These are phyloP conservation scores for Trichogramma pretiosum DNA, from an alignment of 1,140 invertebrate genomes.

Conservation along the genomic window DNA sequence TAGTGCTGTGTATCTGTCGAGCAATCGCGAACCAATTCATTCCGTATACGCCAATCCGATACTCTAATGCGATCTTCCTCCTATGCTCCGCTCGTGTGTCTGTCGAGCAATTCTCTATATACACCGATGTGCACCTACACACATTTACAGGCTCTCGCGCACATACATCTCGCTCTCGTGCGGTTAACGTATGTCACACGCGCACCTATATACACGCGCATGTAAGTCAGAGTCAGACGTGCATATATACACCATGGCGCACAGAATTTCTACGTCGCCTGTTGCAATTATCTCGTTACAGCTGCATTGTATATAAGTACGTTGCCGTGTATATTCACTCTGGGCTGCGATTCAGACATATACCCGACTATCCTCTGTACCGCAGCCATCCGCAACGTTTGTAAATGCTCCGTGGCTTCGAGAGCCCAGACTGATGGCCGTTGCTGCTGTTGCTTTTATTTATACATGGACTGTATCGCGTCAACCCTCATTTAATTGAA, in stretches of 20 bases:
- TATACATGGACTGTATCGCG: too few species aligned
- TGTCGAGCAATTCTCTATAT: not conserved
- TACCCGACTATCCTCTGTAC: not conserved
- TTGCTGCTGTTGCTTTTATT: too few species aligned
- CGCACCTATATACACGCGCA: not conserved
- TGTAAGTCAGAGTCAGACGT: not conserved
- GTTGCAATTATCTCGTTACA: slow-evolving; percentile 37
- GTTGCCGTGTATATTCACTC: not conserved
- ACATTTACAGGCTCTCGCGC: not conserved
- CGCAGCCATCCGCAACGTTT: too few species aligned
- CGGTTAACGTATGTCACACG: not conserved
- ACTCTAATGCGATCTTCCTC: slow-evolving; percentile 18
- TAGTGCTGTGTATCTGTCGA: slow-evolving; percentile 17
- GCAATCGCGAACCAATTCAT: slow-evolving; percentile 18
- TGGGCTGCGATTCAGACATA: not conserved
- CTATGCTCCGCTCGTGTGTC: not conserved
- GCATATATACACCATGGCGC: not conserved
- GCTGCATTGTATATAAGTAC: slow-evolving; percentile 23
- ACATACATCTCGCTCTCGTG: not conserved
- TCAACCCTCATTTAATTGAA: too few species aligned
- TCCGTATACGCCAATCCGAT: slow-evolving; percentile 16
- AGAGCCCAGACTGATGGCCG: too few species aligned
- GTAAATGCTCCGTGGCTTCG: too few species aligned
- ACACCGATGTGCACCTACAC: not conserved
- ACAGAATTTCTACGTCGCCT: slow-evolving; percentile 5